A percentile compares a stretch with the other conserved stretches of the same genome.
Evolutionary conservation across 2,113 vertebrate species (phyloP).

Genomic region (Lanius ludovicianus): DNA sequence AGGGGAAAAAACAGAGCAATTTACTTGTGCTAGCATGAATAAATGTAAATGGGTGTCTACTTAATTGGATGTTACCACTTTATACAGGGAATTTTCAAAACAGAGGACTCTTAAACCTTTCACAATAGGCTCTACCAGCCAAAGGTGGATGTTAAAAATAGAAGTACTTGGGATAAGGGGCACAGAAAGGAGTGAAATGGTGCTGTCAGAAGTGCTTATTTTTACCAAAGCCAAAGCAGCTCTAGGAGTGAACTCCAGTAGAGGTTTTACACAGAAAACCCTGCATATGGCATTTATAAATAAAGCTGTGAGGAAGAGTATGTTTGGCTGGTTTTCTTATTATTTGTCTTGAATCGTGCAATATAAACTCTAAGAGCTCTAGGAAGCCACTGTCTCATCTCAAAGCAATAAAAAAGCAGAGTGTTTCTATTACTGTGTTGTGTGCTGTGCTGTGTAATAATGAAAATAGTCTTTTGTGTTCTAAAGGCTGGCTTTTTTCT

Average conservation of each 20-base stretch:
- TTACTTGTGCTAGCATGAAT: not conserved
- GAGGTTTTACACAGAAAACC: not conserved
- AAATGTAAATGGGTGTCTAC: not conserved
- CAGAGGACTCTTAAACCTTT: not conserved
- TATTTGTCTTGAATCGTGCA: not conserved
- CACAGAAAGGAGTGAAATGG: not conserved
- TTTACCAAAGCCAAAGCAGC: not conserved
- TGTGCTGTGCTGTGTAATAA: not conserved
- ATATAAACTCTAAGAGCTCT: not conserved
- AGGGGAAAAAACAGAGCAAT: not conserved
- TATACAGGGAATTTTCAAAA: not conserved
- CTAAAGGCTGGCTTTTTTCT: not conserved
- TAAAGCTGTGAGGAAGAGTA: not conserved
- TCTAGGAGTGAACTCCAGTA: not conserved
- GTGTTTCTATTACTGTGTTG: not conserved
- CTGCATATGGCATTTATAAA: not conserved
- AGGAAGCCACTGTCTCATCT: not conserved
- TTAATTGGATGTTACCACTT: not conserved
- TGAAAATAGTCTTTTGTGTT: not conserved
- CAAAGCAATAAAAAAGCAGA: not conserved
- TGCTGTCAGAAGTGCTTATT: not conserved
- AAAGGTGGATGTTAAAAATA: not conserved
- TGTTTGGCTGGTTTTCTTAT: not conserved
- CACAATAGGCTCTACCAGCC: not conserved
- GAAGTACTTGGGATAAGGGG: not conserved